Evolutionary conservation across 2,888 invertebrate genomes (phyloP).

Genomic region (Pachliopta kotzebuea): DNA sequence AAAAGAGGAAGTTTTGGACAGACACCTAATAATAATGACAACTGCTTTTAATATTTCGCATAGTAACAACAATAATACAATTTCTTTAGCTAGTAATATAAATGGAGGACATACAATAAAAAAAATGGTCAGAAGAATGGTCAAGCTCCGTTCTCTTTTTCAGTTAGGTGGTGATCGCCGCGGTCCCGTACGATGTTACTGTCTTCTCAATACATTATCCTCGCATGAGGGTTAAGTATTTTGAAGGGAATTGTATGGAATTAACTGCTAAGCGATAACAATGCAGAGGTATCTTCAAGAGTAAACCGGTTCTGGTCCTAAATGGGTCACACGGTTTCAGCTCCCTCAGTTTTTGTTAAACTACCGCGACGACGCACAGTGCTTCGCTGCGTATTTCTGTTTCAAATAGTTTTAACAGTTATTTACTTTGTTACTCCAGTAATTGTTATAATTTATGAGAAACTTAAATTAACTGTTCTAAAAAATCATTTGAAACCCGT

Average conservation of each 20-base stretch:
- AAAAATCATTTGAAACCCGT: not conserved
- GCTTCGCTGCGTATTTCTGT: conserved; percentile 21
- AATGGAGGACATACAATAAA: conserved; percentile 39
- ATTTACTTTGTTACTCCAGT: not conserved
- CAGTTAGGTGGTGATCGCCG: conserved; percentile 62
- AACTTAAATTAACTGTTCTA: conserved; percentile 2
- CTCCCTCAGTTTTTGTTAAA: conserved; percentile 66
- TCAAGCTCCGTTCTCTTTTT: conserved; percentile 67
- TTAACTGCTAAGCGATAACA: conserved; percentile 74
- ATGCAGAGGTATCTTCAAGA: conserved; percentile 71
- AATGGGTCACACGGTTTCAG: conserved; percentile 80
- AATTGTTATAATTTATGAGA: not conserved
- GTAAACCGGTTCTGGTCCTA: conserved; percentile 76
- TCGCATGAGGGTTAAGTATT: conserved; percentile 68
- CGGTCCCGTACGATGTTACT: conserved; percentile 61
- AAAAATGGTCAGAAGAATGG: conserved; percentile 70
- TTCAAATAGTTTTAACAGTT: not conserved
- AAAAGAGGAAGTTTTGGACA: conserved; percentile 36
- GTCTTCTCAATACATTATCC: conserved; percentile 74
- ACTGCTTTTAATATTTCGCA: conserved; percentile 54
- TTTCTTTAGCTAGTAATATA: conserved; percentile 53
- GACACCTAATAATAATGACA: conserved; percentile 41
- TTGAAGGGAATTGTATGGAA: conserved; percentile 71
- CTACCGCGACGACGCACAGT: conserved; percentile 45
- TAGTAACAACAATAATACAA: conserved; percentile 48